Conservation (phyloP, 2,113 vertebrate genomes). For the Caretta caretta region DNA sequence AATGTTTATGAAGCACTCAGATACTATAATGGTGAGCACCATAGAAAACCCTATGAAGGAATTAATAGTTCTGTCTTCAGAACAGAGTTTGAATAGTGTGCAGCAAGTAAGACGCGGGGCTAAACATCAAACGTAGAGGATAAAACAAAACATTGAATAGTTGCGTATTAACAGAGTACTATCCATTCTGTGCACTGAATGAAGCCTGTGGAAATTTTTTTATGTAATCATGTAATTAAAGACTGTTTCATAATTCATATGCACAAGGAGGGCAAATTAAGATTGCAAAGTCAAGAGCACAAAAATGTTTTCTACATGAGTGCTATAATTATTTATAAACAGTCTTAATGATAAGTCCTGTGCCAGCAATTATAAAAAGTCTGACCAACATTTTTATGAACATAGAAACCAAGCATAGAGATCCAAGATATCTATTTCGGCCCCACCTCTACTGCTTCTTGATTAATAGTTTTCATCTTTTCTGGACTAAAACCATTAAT, state of each 20-base stretch:
- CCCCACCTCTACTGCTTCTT: neutral
- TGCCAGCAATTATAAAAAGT: neutral
- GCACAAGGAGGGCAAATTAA: neutral
- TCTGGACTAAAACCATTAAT: neutral
- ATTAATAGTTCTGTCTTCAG: neutral
- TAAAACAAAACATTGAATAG: neutral
- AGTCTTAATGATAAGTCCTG: neutral
- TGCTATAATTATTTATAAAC: neutral
- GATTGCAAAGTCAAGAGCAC: neutral
- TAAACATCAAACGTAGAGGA: neutral
- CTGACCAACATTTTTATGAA: no score
- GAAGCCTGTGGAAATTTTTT: neutral
- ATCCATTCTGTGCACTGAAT: neutral
- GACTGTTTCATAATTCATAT: neutral
- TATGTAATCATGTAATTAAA: neutral
- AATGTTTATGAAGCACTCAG: neutral
- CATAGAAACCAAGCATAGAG: neutral
- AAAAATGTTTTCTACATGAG: no score
- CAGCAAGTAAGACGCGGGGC: neutral
- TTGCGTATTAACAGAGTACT: neutral
- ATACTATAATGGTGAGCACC: neutral
- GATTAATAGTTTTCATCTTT: constrained; percentile 12
- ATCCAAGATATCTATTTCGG: neutral
- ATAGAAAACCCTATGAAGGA: neutral
- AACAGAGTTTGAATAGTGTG: neutral